A percentile compares a stretch with the other conserved stretches of the same genome.
phyloP scores from a whole-genome alignment of 2,113 vertebrate genomes.

The Cinclus mexicanus region DNA sequence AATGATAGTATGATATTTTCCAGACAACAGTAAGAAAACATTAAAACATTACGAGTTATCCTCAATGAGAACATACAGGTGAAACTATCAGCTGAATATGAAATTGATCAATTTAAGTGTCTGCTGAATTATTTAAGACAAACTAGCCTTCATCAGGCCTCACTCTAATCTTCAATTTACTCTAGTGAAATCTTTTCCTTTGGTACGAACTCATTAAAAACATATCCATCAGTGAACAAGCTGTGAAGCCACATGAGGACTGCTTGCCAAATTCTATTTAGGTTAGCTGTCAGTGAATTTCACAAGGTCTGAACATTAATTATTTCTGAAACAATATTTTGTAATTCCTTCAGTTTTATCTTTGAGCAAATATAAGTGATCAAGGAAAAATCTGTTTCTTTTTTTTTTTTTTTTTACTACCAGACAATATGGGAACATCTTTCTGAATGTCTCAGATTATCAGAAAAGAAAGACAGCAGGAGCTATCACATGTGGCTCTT shows the following conservation, averaged over 20 bases:
- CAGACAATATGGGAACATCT: neutral
- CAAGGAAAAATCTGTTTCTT: neutral
- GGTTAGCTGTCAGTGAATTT: constrained; percentile 24
- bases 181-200: constrained; percentile 40
- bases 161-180: constrained; percentile 60
- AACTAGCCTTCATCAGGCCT: constrained; percentile 37
- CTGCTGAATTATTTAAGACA: constrained; percentile 54
- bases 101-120: constrained; percentile 50
- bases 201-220: constrained; percentile 52
- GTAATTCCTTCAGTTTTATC: neutral
- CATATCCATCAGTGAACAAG: constrained; percentile 44
- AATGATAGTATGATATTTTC: neutral
- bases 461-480: neutral
- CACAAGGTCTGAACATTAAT: neutral
- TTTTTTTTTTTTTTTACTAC: neutral
- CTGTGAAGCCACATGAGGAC: constrained; percentile 13
- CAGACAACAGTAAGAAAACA: neutral
- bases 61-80: neutral
- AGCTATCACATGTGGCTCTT: neutral
- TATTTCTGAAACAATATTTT: constrained; percentile 44
- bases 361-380: neutral
- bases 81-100: constrained; percentile 32
- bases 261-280: constrained; percentile 47
- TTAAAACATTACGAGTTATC: neutral
- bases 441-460: neutral